phyloP scores from a whole-genome alignment of 1,140 invertebrate species.

The Apolygus lucorum region DNA sequence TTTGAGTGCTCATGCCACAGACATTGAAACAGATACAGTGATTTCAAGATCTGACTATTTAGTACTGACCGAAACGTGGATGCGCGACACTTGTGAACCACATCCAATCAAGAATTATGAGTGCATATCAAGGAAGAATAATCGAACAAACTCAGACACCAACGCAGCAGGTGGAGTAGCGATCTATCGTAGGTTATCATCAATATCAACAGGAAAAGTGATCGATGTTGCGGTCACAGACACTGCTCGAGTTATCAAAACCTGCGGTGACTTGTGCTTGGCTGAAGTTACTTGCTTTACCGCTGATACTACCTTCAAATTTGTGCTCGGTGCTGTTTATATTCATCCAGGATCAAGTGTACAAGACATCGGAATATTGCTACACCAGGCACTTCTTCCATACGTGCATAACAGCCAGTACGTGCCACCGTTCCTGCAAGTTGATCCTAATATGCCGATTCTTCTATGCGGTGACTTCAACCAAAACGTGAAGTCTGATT shows the following conservation, averaged over 20 bases:
- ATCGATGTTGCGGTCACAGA: background rate
- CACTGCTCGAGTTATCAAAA: background rate
- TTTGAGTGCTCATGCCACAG: background rate
- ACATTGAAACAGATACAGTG: background rate
- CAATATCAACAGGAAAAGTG: background rate
- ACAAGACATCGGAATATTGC: background rate
- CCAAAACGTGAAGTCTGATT: too few species aligned
- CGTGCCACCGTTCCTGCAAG: too few species aligned
- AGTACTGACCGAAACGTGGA: background rate
- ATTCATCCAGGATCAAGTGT: background rate
- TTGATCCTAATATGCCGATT: too few species aligned
- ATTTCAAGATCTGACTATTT: background rate
- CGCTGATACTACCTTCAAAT: background rate
- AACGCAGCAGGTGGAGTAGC: background rate
- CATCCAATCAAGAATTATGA: background rate
- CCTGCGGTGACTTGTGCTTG: background rate
- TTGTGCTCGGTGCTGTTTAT: background rate
- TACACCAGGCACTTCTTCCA: too few species aligned
- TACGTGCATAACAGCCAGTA: too few species aligned
- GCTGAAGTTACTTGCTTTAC: background rate
- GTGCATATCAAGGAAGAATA: background rate
- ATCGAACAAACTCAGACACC: background rate
- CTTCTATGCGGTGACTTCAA: too few species aligned
- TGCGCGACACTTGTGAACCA: background rate
- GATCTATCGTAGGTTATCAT: background rate